phyloP scores from a whole-genome alignment of 2,113 vertebrate species.

The Siphamia tubifer region DNA sequence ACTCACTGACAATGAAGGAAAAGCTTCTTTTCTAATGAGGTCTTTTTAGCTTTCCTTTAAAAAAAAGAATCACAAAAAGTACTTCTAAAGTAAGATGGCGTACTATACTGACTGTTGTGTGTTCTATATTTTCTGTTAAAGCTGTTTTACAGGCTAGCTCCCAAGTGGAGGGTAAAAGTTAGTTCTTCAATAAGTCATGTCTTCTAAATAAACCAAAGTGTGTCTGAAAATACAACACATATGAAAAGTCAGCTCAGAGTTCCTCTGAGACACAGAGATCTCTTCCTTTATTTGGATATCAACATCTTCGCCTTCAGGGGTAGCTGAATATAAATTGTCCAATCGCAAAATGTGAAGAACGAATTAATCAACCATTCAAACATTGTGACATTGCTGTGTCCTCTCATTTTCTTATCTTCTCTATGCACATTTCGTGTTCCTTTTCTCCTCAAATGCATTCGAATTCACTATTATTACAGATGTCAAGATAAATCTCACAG shows the following conservation, averaged over 20 bases:
- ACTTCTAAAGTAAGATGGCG: too few relatives aligned
- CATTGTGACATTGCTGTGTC: slow-evolving; percentile 60
- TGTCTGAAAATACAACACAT: slow-evolving; percentile 12
- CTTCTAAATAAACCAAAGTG: slow-evolving; percentile 34
- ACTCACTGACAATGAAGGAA: background rate
- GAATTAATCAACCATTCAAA: slow-evolving; percentile 66
- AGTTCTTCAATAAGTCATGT: background rate
- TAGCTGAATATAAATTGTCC: slow-evolving; percentile 50
- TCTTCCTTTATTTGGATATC: slow-evolving; percentile 44
- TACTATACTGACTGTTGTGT: too few relatives aligned
- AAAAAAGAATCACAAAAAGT: background rate
- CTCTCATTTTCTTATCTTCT: slow-evolving; percentile 71
- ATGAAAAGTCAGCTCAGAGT: background rate
- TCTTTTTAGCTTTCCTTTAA: background rate
- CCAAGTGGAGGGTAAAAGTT: slow-evolving; percentile 9
- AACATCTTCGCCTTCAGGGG: slow-evolving; percentile 29
- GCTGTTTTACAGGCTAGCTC: background rate
- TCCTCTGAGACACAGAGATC: slow-evolving; percentile 12
- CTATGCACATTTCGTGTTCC: slow-evolving; percentile 44
- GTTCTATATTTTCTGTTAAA: background rate
- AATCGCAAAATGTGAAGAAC: slow-evolving; percentile 54
- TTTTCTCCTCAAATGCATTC: slow-evolving; percentile 33
- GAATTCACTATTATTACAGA: slow-evolving; percentile 55
- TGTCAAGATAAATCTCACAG: slow-evolving; percentile 56
- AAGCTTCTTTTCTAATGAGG: background rate